Evolutionary conservation across 2,797 vertebrate genomes (phyloP), one percentile per base, ranked within the genome.

Genomic region (Eulemur rubriventer): DNA sequence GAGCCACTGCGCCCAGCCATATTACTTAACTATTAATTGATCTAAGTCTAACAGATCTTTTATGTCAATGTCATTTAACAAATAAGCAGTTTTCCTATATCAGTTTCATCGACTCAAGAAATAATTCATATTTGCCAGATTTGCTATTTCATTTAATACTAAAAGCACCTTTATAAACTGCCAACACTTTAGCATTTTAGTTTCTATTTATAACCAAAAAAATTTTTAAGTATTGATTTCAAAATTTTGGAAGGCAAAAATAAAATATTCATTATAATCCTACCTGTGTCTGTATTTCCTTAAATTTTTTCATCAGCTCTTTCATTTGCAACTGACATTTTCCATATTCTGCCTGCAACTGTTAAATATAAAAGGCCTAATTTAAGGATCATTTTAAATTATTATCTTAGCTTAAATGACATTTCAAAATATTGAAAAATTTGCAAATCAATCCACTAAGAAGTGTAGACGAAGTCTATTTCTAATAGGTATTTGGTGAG

Each of bases 231-330:
- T 61, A 91, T 82, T 67, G 6, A 83, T 79, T 92, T 65, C 24
- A 61, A 85, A 91, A 91, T 43, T 75, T 91, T 70, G 67, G 35
- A 85, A 76, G 24, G 35, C n/a, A 96, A 95, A 97, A 83, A 78
- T 86, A 85, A 89, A 95, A 91, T 59, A 70, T 50, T 96, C 35
- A 90, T 38, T 35, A 86, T 10, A 87, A 65, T 95, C 84, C 28
- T 98, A 99, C 99, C 99, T 99, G 99, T 48, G 98, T 97, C 96
- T 99, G 99, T 98, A 99, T 98, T 98, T 99, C 99, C 97, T 99
- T 99, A 95, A 99, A 98, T 91, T 99, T 99, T 96, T 97, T 98
- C 92, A 98, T 98, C 90, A 99, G 69, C 84, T 99, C 99, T 98
- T 99, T 99, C 94, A 99, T 99, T 97, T 99, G 99, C 82, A 97